A percentile compares a stretch with the other conserved stretches of the same genome.
These are phyloP conservation scores for Camponotus fellah DNA, from an alignment of 2,888 invertebrate species.

Conservation along the genomic window DNA sequence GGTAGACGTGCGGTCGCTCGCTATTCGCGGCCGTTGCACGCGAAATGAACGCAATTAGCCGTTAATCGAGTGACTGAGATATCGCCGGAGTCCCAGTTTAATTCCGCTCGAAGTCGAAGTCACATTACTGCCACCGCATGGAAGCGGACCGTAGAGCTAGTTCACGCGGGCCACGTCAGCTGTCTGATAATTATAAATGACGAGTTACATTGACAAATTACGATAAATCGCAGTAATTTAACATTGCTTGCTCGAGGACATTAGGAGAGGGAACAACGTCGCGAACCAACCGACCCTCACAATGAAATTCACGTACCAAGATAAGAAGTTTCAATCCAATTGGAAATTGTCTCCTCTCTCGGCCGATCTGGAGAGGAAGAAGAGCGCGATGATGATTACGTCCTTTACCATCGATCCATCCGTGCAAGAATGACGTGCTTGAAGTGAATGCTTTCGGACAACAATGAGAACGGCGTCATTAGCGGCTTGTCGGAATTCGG, in stretches of 20 bases:
- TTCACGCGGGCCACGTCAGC: conserved; percentile 34
- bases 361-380: conserved; percentile 59
- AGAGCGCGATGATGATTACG: conserved; percentile 73
- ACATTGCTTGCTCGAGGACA: conserved; percentile 48
- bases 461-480: conserved; percentile 58
- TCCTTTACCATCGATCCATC: conserved; percentile 77
- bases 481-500: conserved; percentile 70
- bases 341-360: conserved; percentile 54
- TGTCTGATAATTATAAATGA: conserved; percentile 51
- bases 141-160: conserved; percentile 42
- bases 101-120: conserved; percentile 39
- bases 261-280: conserved; percentile 45
- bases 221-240: conserved; percentile 62
- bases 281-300: background rate
- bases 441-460: conserved; percentile 65
- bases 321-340: conserved; percentile 57
- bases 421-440: conserved; percentile 63
- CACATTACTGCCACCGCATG: conserved; percentile 29
- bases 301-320: conserved; percentile 47
- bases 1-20: conserved; percentile 18
- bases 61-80: conserved; percentile 53
- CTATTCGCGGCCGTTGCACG: conserved; percentile 37
- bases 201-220: conserved; percentile 48
- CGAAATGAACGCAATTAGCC: conserved; percentile 48
- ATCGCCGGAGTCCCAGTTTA: conserved; percentile 29